Conservation (phyloP, 2,888 invertebrate genomes). For the Corbicula japonica region DNA sequence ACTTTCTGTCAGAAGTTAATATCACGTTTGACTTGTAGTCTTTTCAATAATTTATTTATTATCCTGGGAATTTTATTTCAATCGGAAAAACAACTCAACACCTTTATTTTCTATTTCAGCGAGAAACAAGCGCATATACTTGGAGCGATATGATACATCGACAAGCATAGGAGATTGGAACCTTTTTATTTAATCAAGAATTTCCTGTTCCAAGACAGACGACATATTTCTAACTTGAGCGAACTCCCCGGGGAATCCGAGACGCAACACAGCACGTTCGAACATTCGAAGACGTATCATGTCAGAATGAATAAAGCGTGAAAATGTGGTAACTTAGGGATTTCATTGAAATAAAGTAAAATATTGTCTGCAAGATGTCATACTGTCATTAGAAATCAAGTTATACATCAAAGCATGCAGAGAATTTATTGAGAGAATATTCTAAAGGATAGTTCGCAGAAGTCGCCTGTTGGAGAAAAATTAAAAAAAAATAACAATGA, state of each 20-base stretch:
- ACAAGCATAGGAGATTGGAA: conserved; percentile 31
- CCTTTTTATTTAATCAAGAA: conserved; percentile 37
- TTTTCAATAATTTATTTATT: no score
- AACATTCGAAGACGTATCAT: conserved; percentile 21
- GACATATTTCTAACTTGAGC: conserved; percentile 35
- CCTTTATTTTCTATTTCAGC: conserved; percentile 21
- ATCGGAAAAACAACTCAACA: no score
- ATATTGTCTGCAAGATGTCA: neutral
- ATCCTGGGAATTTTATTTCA: no score
- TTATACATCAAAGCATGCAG: conserved; percentile 1
- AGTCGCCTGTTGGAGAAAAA: neutral
- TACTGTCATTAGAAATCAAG: conserved; percentile 15
- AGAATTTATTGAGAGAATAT: neutral
- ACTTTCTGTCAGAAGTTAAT: no score
- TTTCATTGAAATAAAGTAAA: conserved; percentile 17
- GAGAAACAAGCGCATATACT: neutral
- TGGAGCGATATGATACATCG: conserved; percentile 12
- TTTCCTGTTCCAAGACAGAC: conserved; percentile 37
- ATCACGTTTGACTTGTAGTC: no score
- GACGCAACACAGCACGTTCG: conserved; percentile 32
- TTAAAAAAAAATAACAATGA: conserved; percentile 37
- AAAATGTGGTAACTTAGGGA: conserved; percentile 12
- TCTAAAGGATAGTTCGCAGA: neutral
- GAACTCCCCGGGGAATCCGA: conserved; percentile 28
- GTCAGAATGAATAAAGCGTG: conserved; percentile 13